Evolutionary conservation across 1,140 invertebrate species (phyloP), one percentile per base, ranked within the genome.

Genomic region (Zaprionus inermis): DNA sequence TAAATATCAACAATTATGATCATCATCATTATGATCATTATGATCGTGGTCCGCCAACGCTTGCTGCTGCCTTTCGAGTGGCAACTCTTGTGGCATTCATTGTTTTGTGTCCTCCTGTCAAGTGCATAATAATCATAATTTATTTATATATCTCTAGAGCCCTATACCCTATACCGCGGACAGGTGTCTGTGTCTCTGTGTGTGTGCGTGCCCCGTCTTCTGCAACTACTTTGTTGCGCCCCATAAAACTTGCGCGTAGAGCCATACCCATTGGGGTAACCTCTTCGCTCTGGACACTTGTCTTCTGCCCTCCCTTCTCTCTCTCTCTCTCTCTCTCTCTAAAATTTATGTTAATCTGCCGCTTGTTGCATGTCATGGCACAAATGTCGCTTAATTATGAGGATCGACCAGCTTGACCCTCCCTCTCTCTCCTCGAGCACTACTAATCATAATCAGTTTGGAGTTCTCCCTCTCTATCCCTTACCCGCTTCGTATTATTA

Each of bases 381-480:
- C 80, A 89, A 89, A 89, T 83, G 84, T 89, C 84, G 80, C 84
- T 89, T 89, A 89, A 89, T 89, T 89, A 89, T 83, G 79, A 78
- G 64, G 72, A 73, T 79, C 80, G 67, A 30, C 28, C 36, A 38
- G 44, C 41, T 30, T 57, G 51, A 12, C 56, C 55, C 2, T n/a
- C 55, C 22, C 22, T 12, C 16, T 44, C 44, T 22, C 34, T 60
- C 63, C 20, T 30, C 49, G 36, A 52, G 57, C 44, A 76, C 81
- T 76, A 76, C 81, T 76, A 86, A 86, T 78, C 81, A 85, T 81
- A 84, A 79, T 77, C 73, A 83, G 60, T 77, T 79, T 79, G 52
- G 51, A 49, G 59, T 75, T 69, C 22, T 49, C 38, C 28, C 38
- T 30, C 44, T 36, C 32, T 59, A 5, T 56, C 64, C n/a, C n/a